Evolutionary conservation across 2,113 vertebrate genomes (phyloP), one percentile per base, ranked within the genome.

Genomic region (Pipra filicauda): DNA sequence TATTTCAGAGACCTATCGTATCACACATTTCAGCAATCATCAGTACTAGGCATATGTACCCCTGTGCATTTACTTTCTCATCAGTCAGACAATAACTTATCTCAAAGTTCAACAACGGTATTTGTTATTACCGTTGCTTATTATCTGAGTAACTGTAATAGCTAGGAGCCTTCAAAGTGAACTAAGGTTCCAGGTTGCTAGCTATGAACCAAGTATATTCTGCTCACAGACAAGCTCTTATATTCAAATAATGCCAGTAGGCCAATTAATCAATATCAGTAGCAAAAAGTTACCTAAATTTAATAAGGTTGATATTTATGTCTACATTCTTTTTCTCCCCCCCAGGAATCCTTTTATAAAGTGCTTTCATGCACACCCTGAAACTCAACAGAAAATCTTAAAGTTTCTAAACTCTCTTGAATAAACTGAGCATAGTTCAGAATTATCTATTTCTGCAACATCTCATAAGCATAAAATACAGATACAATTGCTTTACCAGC

Each of bases 301-400:
- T 77, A 57, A 52, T 54, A 44, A 44, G 15, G 4, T 58, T 80
- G 6, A 11, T 46, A 61, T 57, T 55, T 84, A 12, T 35, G 12
- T 27, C 37, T 82, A 57, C 5, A 18, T 0, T 39, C 6, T 9
- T 52, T 41, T 41, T 13, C 18, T 49, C 6, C 9, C 51, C 51
- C 27, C 27, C 51, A 43, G 23, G 10, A 73, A 70, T 14, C 1
- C 5, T 79, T 79, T 75, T 51, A 21, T 44, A 8, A 88, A 74
- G 13, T 1, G 0, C 2, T 55, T 48, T 64, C 44, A 41, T 14
- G 5, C 30, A 17, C 6, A 76, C 1, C 4, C 33, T 65, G 30
- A 84, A 46, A 83, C 43, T 59, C 35, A 83, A 43, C 10, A 59
- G 28, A 83, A 75, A 72, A 65, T 39, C 4, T 61, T 44, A 12